Conservation (phyloP, 2,888 invertebrate species). For the Oligia strigilis region DNA sequence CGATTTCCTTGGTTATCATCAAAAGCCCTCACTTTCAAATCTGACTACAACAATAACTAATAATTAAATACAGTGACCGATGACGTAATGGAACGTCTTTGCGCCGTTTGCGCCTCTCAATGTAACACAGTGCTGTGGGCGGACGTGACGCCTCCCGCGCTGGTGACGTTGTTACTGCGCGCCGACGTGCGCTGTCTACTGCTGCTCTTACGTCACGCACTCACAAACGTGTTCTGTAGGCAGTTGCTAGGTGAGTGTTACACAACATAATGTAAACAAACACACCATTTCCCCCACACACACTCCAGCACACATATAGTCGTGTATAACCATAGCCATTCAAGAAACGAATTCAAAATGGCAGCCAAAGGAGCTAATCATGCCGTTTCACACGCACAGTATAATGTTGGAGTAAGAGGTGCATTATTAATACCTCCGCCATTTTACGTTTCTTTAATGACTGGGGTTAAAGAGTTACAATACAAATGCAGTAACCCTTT, state of each 20-base stretch:
- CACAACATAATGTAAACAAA: background rate
- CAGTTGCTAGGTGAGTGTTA: conserved; percentile 79
- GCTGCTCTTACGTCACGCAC: conserved; percentile 79
- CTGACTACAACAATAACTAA: background rate
- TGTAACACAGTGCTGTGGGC: conserved; percentile 78
- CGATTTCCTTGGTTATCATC: background rate
- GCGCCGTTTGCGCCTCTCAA: conserved; percentile 73
- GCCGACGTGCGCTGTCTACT: conserved; percentile 81
- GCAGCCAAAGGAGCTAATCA: too few relatives aligned
- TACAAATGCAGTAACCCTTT: background rate
- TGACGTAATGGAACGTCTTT: conserved; percentile 79
- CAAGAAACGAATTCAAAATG: background rate
- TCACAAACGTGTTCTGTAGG: conserved; percentile 78
- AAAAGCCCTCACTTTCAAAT: background rate
- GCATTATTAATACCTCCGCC: background rate
- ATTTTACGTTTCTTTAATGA: background rate
- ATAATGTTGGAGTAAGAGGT: background rate
- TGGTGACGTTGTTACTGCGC: conserved; percentile 80
- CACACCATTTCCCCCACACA: background rate
- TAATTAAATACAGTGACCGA: conserved; percentile 77
- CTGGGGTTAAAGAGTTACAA: background rate
- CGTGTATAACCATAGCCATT: background rate
- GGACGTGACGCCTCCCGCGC: conserved; percentile 76
- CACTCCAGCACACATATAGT: background rate
- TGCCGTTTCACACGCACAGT: too few relatives aligned